Base-by-base conservation (phyloP, 1,140 invertebrate genomes). In the Eriocheir sinensis region DNA sequence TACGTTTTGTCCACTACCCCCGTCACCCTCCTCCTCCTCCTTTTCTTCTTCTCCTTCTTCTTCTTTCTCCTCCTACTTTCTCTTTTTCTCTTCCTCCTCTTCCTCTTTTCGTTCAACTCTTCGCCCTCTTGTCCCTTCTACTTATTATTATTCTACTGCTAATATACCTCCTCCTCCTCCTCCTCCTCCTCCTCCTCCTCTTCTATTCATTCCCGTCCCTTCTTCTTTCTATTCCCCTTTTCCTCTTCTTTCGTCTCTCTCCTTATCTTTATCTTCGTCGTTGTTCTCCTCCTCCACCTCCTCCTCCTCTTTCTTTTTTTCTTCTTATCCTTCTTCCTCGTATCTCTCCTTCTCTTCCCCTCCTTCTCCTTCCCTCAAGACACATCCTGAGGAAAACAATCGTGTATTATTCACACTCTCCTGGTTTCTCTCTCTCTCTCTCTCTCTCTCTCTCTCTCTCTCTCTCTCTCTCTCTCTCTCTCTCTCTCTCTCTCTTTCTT, bases 361-460 rank as follows among this genome's bases (percentile, higher is more conserved):
- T 34, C 32, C 88, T 40, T 48, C 41, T 12, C 38, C 8, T 30
- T 3, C 81, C 9, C 81, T 21, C 81, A 41, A 38, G 60, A 89
- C 88, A 89, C 91, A 83, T 79, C 72, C 41, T 8, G 48, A 60
- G 89, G 89, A 92, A 92, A 81, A 92, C 40, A 81, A 34, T 27
- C 15, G 3, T 40, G 41, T 41, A 92, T 92, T 92, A 92, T 41
- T 40, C 79, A 41, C 60, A 80, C 79, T 36, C 30, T 40, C 30
- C 38, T 32, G 40, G 30, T 21, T 44, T 44, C 15, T 8, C 48
- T 44, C 48, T 48, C 40, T 44, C 30, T 44, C 88, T 48, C 40
- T 89, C 48, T 48, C 41, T 89, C 88, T 40, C 30, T 48, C 88
- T 44, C 88, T 89, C 88, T 32, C 30, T 44, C 48, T 89, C 30